phyloP scores from a whole-genome alignment of 1,140 invertebrate genomes.

The Drosophila mayri region DNA sequence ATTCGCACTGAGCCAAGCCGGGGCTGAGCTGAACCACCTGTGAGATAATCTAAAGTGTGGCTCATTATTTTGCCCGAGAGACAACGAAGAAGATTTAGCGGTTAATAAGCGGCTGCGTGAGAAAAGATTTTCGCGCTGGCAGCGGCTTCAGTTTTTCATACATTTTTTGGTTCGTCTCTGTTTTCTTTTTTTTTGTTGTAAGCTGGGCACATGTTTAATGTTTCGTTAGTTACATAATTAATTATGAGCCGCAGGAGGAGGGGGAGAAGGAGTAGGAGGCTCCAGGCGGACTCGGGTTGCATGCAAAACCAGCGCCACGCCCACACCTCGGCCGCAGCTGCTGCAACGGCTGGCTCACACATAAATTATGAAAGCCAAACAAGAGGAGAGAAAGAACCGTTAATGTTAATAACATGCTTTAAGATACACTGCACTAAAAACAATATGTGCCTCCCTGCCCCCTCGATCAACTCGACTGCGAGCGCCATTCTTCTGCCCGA shows the following conservation, averaged over 20 bases:
- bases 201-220: constrained; percentile 42
- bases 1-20: constrained; percentile 7
- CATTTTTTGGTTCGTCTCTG: constrained; percentile 5
- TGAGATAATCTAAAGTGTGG: constrained; percentile 73
- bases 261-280: constrained; percentile 5
- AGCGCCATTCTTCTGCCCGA: constrained; percentile 54
- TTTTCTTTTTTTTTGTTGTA: constrained; percentile 24
- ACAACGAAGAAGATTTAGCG: constrained; percentile 51
- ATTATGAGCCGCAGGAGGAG: constrained; percentile 43
- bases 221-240: constrained; percentile 71
- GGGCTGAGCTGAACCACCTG: constrained; percentile 42
- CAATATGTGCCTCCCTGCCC: constrained; percentile 37
- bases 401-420: constrained; percentile 76
- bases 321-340: constrained; percentile 23
- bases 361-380: constrained; percentile 79
- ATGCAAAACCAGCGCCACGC: constrained; percentile 76
- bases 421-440: constrained; percentile 64
- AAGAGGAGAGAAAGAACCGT: constrained; percentile 66
- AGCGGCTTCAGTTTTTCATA: constrained; percentile 23
- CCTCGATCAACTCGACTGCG: constrained; percentile 15
- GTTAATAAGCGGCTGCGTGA: constrained; percentile 76
- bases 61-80: constrained; percentile 54
- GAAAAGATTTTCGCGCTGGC: constrained; percentile 59
- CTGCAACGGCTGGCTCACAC: constrained; percentile 60
- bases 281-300: constrained; percentile 49